A percentile compares a stretch with the other conserved stretches of the same genome.
These are phyloP conservation scores for Pseudopipra pipra DNA, from an alignment of 2,113 vertebrate species.

Conservation along the genomic window DNA sequence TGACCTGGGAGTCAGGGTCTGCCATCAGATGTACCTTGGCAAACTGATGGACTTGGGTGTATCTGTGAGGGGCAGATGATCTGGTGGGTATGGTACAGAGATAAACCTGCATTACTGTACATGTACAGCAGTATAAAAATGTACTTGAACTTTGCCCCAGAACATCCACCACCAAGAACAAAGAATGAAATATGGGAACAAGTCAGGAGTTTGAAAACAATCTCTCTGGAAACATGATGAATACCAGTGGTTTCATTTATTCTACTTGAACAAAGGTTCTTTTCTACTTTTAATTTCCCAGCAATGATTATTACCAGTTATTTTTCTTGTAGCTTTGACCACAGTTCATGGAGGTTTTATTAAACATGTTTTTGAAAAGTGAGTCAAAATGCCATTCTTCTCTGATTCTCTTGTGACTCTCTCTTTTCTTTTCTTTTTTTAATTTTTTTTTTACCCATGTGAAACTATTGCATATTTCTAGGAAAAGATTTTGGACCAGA, in stretches of 20 bases:
- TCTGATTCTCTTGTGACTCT: constrained; percentile 15
- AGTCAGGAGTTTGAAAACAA: constrained; percentile 59
- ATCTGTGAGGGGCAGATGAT: neutral
- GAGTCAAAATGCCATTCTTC: constrained; percentile 51
- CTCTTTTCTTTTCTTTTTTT: neutral
- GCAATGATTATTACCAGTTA: constrained; percentile 65
- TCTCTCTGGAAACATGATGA: constrained; percentile 59
- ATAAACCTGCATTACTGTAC: neutral
- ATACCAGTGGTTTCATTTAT: constrained; percentile 63
- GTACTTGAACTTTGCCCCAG: constrained; percentile 15
- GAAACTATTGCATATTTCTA: constrained; percentile 21
- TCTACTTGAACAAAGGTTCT: constrained; percentile 59
- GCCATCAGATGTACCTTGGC: neutral
- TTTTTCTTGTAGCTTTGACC: constrained; percentile 61
- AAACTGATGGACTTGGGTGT: fast-evolving
- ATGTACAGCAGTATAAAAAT: neutral
- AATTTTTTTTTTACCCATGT: neutral
- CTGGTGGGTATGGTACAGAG: fast-evolving
- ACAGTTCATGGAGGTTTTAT: constrained; percentile 53
- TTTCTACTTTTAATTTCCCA: constrained; percentile 68
- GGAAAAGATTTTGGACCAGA: constrained; percentile 37
- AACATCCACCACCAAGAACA: constrained; percentile 38
- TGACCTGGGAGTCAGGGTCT: neutral
- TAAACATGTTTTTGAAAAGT: constrained; percentile 59
- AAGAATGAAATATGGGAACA: constrained; percentile 55